Percentiles rank a stretch among this genome's conserved stretches.
phyloP scores from a whole-genome alignment of 2,797 vertebrate species.

The Gadopsis marmoratus region DNA sequence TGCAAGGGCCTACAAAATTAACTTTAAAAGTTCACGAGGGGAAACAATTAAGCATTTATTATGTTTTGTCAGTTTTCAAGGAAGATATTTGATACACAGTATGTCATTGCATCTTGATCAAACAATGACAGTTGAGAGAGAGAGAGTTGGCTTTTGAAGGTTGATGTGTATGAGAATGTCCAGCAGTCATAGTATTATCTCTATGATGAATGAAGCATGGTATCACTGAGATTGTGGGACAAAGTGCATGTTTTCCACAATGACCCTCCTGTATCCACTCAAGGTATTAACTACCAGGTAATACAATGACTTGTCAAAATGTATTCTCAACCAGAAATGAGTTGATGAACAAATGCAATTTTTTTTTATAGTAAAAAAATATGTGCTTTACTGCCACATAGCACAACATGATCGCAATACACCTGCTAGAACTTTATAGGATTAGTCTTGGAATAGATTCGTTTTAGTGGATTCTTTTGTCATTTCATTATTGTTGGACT shows the following conservation, averaged over 20 bases:
- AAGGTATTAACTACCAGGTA: slow-evolving; percentile 44
- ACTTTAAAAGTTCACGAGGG: background rate
- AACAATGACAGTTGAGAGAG: background rate
- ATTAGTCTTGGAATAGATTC: background rate
- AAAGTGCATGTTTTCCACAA: slow-evolving; percentile 49
- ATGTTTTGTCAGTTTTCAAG: background rate
- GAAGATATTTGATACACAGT: background rate
- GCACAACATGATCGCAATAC: background rate
- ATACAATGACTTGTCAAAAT: slow-evolving; percentile 41
- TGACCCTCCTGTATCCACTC: slow-evolving; percentile 13
- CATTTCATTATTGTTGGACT: background rate
- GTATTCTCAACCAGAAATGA: background rate
- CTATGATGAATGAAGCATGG: slow-evolving; percentile 35
- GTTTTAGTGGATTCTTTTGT: background rate
- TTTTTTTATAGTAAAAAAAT: background rate
- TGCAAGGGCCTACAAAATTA: background rate
- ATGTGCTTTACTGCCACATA: background rate
- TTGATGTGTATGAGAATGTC: slow-evolving; percentile 22
- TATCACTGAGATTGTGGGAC: slow-evolving; percentile 21
- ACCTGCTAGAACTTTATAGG: background rate
- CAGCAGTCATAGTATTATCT: slow-evolving; percentile 1
- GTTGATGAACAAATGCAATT: background rate
- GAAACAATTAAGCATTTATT: background rate
- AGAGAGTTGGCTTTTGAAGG: slow-evolving; percentile 11
- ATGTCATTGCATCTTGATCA: slow-evolving; percentile 5